Evolutionary conservation across 2,113 vertebrate species (phyloP).

Genomic region (Phyllostomus discolor): DNA sequence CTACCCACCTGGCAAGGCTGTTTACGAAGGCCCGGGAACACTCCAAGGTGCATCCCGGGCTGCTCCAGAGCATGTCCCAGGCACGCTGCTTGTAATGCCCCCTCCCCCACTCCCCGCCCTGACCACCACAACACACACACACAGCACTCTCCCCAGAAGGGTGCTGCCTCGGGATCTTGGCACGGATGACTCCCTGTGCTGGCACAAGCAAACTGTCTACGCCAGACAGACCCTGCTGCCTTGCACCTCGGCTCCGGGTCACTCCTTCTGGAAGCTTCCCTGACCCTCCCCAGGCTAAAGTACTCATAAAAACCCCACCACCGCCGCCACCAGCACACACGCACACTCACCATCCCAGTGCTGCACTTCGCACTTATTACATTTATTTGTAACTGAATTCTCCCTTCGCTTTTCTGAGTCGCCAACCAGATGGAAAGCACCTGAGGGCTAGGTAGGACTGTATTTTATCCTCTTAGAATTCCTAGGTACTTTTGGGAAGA

Average conservation of each 20-base stretch:
- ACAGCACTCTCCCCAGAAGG: not conserved
- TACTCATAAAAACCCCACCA: not conserved
- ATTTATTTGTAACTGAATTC: not conserved
- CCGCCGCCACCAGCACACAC: not conserved
- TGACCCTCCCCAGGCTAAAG: not conserved
- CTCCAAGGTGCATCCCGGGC: not conserved
- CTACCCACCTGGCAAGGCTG: not conserved
- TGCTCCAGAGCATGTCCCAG: not conserved
- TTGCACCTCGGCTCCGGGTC: not conserved
- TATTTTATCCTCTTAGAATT: not conserved
- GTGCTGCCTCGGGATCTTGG: not conserved
- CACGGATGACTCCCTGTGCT: not conserved
- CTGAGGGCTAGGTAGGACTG: not conserved
- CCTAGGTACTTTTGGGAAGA: not conserved
- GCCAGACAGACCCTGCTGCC: not conserved
- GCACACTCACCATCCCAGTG: not conserved
- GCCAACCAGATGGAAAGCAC: not conserved
- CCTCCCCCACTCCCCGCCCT: not conserved
- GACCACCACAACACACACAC: not conserved
- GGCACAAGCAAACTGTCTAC: not conserved
- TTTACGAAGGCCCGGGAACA: not conserved
- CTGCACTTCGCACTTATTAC: not conserved
- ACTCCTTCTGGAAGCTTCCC: not conserved
- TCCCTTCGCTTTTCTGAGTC: not conserved
- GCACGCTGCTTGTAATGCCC: not conserved